Evolutionary conservation across 2,113 vertebrate species (phyloP).

Genomic region (Cochlearius cochlearius): DNA sequence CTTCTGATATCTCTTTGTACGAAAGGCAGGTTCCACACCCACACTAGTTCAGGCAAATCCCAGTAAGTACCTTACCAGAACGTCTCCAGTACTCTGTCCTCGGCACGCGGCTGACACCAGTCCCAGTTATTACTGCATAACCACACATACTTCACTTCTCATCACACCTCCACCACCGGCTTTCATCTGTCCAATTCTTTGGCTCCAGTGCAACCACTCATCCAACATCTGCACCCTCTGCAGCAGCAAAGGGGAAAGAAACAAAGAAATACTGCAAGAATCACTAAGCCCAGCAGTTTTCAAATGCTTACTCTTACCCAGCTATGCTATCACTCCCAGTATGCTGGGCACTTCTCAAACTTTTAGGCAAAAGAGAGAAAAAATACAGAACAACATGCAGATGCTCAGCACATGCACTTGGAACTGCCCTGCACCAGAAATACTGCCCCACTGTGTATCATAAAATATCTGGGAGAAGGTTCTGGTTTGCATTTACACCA

Average conservation of each 20-base stretch:
- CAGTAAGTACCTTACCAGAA: background rate
- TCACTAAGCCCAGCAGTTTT: background rate
- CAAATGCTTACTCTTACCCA: background rate
- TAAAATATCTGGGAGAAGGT: background rate
- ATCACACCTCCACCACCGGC: background rate
- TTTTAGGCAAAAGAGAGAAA: background rate
- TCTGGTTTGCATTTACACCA: background rate
- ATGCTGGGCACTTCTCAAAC: background rate
- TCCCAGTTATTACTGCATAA: background rate
- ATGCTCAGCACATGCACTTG: background rate
- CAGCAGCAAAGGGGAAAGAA: background rate
- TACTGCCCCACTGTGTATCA: background rate
- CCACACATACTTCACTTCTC: background rate
- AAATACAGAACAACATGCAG: accelerated
- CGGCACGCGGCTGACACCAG: accelerated
- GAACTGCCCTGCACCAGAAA: background rate
- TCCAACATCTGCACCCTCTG: background rate
- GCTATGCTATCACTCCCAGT: accelerated
- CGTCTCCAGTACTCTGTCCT: background rate
- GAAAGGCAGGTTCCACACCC: background rate
- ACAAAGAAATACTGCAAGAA: background rate
- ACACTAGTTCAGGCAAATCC: background rate
- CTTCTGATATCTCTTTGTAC: background rate
- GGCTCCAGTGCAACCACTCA: background rate
- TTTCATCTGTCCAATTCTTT: background rate